A percentile compares a stretch with the other conserved stretches of the same genome.
phyloP scores from a whole-genome alignment of 1,140 invertebrate species.

The Lycorma delicatula region DNA sequence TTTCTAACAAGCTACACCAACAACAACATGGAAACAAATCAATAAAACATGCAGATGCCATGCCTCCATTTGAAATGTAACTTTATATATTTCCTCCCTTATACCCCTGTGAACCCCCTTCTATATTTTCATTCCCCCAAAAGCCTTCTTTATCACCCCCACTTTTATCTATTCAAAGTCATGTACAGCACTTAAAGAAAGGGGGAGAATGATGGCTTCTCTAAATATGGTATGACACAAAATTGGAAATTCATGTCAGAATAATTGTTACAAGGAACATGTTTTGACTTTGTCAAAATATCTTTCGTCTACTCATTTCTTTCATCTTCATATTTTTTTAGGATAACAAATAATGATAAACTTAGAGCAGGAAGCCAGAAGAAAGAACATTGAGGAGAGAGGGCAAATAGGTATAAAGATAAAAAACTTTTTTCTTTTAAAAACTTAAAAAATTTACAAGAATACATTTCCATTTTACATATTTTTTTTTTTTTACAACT shows the following conservation, averaged over 20 bases:
- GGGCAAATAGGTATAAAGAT: too few relatives aligned
- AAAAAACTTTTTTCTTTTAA: too few relatives aligned
- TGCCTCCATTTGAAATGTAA: slow-evolving; percentile 7
- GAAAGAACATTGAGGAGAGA: too few relatives aligned
- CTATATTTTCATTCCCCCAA: not conserved
- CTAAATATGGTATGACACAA: slow-evolving; percentile 6
- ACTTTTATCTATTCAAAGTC: slow-evolving; percentile 5
- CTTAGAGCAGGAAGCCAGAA: too few relatives aligned
- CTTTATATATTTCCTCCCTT: slow-evolving; percentile 3
- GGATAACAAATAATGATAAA: too few relatives aligned
- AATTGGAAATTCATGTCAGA: slow-evolving; percentile 6
- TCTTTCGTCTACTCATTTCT: too few relatives aligned
- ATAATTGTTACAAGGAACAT: slow-evolving; percentile 4
- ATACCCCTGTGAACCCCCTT: not conserved
- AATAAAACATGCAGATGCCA: slow-evolving; percentile 19
- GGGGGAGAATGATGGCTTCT: not conserved
- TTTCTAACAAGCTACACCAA: not conserved
- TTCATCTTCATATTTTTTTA: too few relatives aligned
- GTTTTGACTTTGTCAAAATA: too few relatives aligned
- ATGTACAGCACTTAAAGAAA: not conserved
- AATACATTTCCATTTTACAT: too few relatives aligned
- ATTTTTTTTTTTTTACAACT: too few relatives aligned
- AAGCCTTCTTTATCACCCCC: too few relatives aligned
- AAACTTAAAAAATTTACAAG: too few relatives aligned
- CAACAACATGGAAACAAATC: slow-evolving; percentile 17